Conservation (phyloP, 2,888 invertebrate genomes). For the Zygothrica quintamaculata region DNA sequence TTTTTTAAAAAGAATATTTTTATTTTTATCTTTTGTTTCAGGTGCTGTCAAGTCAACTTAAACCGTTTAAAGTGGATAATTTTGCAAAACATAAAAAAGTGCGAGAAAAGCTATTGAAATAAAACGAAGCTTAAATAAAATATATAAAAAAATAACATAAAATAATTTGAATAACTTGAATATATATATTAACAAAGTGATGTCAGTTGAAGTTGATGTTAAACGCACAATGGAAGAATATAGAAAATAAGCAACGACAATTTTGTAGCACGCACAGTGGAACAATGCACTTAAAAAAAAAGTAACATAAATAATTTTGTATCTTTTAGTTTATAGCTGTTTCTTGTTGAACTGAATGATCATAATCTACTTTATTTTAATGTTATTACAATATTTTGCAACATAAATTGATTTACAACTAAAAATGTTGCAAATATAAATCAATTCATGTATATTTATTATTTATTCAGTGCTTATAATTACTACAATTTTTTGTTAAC, state of each 20-base stretch:
- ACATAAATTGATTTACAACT: too few relatives aligned
- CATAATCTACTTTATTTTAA: too few relatives aligned
- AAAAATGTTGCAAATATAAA: too few relatives aligned
- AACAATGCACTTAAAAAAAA: slow-evolving; percentile 27
- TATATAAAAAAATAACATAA: slow-evolving; percentile 17
- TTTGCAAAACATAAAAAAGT: slow-evolving; percentile 40
- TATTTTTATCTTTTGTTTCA: slow-evolving; percentile 32
- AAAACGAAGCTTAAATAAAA: slow-evolving; percentile 7
- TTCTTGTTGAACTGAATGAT: neutral
- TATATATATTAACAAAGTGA: slow-evolving; percentile 46
- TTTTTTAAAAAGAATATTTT: slow-evolving; percentile 18
- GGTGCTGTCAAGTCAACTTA: slow-evolving; percentile 17
- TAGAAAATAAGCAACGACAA: slow-evolving; percentile 15
- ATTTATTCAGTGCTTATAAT: slow-evolving; percentile 9
- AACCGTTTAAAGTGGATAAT: slow-evolving; percentile 41
- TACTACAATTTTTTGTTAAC: slow-evolving; percentile 24
- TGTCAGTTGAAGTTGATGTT: slow-evolving; percentile 64
- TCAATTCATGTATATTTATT: slow-evolving; percentile 7
- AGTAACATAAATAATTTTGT: slow-evolving; percentile 1
- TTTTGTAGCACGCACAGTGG: slow-evolving; percentile 64
- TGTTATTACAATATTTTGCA: too few relatives aligned
- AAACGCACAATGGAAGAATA: slow-evolving; percentile 34
- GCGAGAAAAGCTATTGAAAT: slow-evolving; percentile 29
- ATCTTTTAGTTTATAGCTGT: neutral
- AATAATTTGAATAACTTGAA: slow-evolving; percentile 22